Percentiles rank a stretch among this genome's conserved stretches.
phyloP scores from a whole-genome alignment of 2,797 vertebrate species.

The Taeniopygia guttata region DNA sequence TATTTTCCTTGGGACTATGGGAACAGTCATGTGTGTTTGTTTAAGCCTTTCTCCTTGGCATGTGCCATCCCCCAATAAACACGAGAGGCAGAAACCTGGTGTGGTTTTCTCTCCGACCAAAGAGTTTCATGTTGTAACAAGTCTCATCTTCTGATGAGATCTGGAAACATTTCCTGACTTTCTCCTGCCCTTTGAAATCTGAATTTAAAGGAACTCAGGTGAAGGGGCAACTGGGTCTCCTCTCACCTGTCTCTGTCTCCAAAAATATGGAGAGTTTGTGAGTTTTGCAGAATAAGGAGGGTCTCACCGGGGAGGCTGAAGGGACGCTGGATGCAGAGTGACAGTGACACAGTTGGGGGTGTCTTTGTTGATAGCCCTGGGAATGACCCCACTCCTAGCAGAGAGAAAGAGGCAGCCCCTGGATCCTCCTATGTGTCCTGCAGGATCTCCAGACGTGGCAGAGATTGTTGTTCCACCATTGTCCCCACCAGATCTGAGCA shows the following conservation, averaged over 20 bases:
- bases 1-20: neutral
- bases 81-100: neutral
- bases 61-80: slow-evolving; percentile 49
- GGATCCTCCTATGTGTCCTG: neutral
- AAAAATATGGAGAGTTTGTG: fast-evolving
- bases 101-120: slow-evolving; percentile 12
- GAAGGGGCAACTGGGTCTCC: fast-evolving
- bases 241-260: neutral
- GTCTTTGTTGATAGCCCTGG: neutral
- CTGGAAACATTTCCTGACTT: neutral
- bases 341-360: neutral
- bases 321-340: neutral
- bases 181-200: slow-evolving; percentile 1
- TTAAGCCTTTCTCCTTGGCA: slow-evolving; percentile 26
- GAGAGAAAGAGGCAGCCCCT: neutral
- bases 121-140: slow-evolving; percentile 13
- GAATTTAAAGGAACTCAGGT: neutral
- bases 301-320: fast-evolving
- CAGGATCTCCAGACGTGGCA: fast-evolving
- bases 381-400: neutral
- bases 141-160: neutral
- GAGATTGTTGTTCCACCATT: neutral
- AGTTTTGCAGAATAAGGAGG: neutral
- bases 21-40: neutral
- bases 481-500: neutral